A percentile compares a stretch with the other conserved stretches of the same genome.
phyloP scores from a whole-genome alignment of 2,113 vertebrate genomes.

The Syrrhaptes paradoxus region DNA sequence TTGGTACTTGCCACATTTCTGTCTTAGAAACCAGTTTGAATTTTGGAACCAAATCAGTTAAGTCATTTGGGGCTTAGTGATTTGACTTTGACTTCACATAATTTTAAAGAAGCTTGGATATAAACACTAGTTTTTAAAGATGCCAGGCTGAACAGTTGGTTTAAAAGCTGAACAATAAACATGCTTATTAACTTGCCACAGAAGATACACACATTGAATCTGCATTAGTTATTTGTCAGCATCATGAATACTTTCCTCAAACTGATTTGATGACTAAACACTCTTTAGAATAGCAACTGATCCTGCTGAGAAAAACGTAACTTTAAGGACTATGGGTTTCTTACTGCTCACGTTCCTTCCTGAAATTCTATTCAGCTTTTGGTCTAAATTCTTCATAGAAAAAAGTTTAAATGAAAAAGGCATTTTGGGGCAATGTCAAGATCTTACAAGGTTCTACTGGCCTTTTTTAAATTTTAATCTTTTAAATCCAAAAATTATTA shows the following conservation, averaged over 20 bases:
- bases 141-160: neutral
- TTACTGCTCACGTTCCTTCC: neutral
- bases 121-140: neutral
- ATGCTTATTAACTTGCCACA: neutral
- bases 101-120: neutral
- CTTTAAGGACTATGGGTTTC: neutral
- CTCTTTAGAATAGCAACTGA: neutral
- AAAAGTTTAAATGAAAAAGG: neutral
- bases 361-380: neutral
- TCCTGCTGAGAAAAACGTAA: constrained; percentile 8
- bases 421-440: neutral
- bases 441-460: neutral
- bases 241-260: neutral
- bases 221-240: constrained; percentile 11
- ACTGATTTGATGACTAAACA: constrained; percentile 33
- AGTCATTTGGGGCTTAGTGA: neutral
- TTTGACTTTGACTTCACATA: neutral
- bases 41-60: neutral
- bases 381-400: neutral
- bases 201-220: constrained; percentile 1
- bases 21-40: neutral
- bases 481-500: neutral
- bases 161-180: constrained; percentile 39
- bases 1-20: neutral
- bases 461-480: rapidly evolving